These are phyloP conservation scores for Drosophila carrolli DNA, from an alignment of 1,140 invertebrate genomes.

Conservation along the genomic window DNA sequence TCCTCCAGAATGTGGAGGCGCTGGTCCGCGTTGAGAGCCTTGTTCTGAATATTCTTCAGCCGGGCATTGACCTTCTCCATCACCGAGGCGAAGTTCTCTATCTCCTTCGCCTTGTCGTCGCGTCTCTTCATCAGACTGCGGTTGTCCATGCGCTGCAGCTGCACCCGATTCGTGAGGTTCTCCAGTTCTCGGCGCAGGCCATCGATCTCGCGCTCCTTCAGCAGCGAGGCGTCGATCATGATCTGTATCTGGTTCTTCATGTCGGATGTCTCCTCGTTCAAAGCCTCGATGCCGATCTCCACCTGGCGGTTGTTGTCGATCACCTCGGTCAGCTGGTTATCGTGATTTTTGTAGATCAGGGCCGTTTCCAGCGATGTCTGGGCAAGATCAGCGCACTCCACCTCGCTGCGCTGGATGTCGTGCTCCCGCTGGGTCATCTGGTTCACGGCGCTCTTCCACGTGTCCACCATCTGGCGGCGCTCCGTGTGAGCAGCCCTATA, in stretches of 20 bases:
- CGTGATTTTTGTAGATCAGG: conserved; percentile 33
- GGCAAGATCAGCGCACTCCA: conserved; percentile 38
- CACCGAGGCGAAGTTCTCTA: conserved; percentile 44
- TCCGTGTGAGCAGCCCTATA: conserved; percentile 78
- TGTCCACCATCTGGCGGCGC: conserved; percentile 78
- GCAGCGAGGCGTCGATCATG: conserved; percentile 40
- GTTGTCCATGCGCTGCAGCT: conserved; percentile 74
- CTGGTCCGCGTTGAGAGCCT: conserved; percentile 67
- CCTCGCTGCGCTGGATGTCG: conserved; percentile 64
- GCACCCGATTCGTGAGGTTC: conserved; percentile 64
- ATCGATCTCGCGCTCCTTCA: conserved; percentile 74
- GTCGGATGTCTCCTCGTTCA: conserved; percentile 68
- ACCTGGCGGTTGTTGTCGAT: conserved; percentile 77
- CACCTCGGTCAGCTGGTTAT: conserved; percentile 59
- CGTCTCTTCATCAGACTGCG: conserved; percentile 40
- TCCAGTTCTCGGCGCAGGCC: conserved; percentile 69
- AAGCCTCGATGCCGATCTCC: conserved; percentile 57
- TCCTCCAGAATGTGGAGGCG: conserved; percentile 77
- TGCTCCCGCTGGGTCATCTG: conserved; percentile 80
- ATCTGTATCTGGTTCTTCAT: conserved; percentile 67
- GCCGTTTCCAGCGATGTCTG: conserved; percentile 13
- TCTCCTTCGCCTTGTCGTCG: conserved; percentile 39
- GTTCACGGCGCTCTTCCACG: conserved; percentile 80
- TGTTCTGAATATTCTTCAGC: conserved; percentile 52
- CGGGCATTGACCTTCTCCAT: conserved; percentile 56